Base-by-base conservation (phyloP, 1,140 invertebrate genomes). In the Lasioglossum baleicum region DNA sequence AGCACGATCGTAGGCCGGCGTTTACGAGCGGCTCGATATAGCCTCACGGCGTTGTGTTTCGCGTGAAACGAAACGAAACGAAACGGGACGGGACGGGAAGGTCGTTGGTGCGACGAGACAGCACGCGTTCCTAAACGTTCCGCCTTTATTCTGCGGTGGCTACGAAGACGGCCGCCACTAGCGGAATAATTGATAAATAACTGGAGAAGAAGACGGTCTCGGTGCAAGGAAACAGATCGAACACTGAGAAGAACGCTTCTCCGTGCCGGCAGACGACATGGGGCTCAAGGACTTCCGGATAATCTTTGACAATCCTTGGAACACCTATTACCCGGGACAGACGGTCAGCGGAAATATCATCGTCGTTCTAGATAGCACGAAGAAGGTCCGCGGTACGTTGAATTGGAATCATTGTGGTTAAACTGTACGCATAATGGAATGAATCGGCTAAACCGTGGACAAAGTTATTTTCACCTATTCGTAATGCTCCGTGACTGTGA, bases 301-400 rank as follows among this genome's bases (percentile, higher is more conserved):
- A 76, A 70, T 89, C 10, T 93, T 93, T 75, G 93, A 93, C 65
- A 94, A 93, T 88, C 88, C 90, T 22, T 90, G 87, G 79, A 89
- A 74, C 15, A 93, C 92, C 15, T 94, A 93, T 82, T 94, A 91
- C 88, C 89, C 92, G n/a, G 93, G 93, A 31, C 92, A 94, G 74
- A 92, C 88, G 0, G 90, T 94, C 6, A 88, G 89, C 7, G 94
- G 93, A 2, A 90, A 90, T 64, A 87, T 94, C 20, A 66, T 94
- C 22, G 67, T 94, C 17, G 83, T 83, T 7, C 42, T 92, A 22
- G 88, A 93, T 74, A 90, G 89, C 8, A 83, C 88, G 3, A 94
- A 94, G 77, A 93, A 93, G 90, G 90, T 94, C 82, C 91, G 92
- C 63, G 93, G 94, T 94, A 84, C 17, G 69, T 73, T 31, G 11